phyloP scores from a whole-genome alignment of 2,113 vertebrate genomes.

The Oreotrochilus melanogaster region DNA sequence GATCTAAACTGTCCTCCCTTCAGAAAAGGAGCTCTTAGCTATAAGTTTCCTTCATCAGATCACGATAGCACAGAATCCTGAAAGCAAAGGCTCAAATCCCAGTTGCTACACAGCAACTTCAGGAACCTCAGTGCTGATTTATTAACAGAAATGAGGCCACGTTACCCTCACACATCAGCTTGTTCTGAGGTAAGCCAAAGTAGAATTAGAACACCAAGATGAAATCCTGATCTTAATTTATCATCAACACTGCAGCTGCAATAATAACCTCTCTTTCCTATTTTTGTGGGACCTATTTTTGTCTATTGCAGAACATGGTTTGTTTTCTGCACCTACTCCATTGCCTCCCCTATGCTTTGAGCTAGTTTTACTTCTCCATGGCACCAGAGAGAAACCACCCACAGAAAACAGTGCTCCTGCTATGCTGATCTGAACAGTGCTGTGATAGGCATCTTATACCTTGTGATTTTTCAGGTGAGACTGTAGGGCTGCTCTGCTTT shows the following conservation, averaged over 20 bases:
- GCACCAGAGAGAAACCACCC: not conserved
- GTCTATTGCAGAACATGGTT: not conserved
- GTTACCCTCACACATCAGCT: not conserved
- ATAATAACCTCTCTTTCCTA: not conserved
- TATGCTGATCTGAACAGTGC: not conserved
- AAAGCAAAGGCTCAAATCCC: not conserved
- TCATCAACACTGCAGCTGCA: not conserved
- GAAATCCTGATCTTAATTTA: not conserved
- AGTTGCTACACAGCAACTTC: not conserved
- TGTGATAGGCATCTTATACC: slow-evolving; percentile 70
- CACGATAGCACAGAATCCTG: not conserved
- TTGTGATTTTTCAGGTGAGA: slow-evolving; percentile 79
- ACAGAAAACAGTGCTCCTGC: not conserved
- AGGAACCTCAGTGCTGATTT: not conserved
- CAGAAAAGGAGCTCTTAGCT: not conserved
- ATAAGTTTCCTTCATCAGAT: not conserved
- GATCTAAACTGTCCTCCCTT: not conserved
- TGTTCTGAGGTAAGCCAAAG: not conserved
- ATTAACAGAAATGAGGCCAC: not conserved
- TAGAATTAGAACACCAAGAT: not conserved
- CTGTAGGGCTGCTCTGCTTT: slow-evolving; percentile 75
- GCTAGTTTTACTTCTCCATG: not conserved
- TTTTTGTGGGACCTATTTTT: not conserved
- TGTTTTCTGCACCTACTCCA: not conserved
- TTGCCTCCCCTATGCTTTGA: not conserved